These are phyloP conservation scores for Menidia menidia DNA, from an alignment of 2,797 vertebrate species.

Conservation along the genomic window DNA sequence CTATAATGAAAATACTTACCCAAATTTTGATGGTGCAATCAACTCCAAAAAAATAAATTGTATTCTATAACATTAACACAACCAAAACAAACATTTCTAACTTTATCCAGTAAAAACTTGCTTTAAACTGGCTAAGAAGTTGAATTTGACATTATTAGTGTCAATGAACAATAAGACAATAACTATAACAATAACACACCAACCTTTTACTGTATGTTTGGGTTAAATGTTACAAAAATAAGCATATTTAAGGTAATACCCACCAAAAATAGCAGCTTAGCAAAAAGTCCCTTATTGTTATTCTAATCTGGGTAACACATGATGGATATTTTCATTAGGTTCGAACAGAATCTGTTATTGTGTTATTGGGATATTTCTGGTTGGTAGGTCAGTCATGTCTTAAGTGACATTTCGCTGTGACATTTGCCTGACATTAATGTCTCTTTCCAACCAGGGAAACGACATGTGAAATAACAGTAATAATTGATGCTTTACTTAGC, in stretches of 20 bases:
- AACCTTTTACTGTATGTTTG: no score
- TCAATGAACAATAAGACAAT: no score
- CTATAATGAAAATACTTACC: no score
- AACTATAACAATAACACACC: no score
- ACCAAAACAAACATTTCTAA: no score
- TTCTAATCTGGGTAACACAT: not conserved
- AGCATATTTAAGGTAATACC: not conserved
- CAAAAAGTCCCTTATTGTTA: not conserved
- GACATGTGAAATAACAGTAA: slow-evolving; percentile 42
- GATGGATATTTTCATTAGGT: slow-evolving; percentile 9
- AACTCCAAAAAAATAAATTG: no score
- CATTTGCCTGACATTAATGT: slow-evolving; percentile 72
- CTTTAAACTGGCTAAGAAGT: no score
- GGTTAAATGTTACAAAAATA: no score
- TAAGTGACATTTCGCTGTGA: slow-evolving; percentile 63
- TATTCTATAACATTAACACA: no score
- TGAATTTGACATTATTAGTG: no score
- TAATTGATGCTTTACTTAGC: slow-evolving; percentile 28
- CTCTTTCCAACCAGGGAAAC: slow-evolving; percentile 45
- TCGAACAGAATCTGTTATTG: not conserved
- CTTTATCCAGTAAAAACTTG: no score
- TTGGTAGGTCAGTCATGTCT: slow-evolving; percentile 45
- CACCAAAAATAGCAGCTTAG: not conserved
- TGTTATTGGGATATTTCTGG: slow-evolving; percentile 27
- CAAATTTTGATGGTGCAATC: no score